A percentile compares a stretch with the other conserved stretches of the same genome.
Conservation (phyloP, 2,113 vertebrate genomes). For the Eurypyga helias region DNA sequence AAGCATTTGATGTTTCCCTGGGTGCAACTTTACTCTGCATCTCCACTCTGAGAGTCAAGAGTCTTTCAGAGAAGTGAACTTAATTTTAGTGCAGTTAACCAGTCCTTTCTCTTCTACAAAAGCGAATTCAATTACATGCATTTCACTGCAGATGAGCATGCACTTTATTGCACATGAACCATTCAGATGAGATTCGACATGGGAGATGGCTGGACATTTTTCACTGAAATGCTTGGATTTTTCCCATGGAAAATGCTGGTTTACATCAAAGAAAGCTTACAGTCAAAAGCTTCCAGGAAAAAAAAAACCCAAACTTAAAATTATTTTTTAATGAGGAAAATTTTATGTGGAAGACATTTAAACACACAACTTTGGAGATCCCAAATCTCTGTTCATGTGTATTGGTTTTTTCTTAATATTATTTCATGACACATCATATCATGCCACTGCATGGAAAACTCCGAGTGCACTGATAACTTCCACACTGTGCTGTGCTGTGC, state of each 20-base stretch:
- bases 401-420: background rate
- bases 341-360: background rate
- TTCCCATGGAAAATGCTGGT: background rate
- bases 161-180: background rate
- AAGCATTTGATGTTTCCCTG: background rate
- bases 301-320: background rate
- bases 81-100: background rate
- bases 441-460: rapidly evolving
- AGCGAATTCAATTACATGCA: background rate
- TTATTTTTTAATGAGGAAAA: background rate
- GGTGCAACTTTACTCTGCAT: background rate
- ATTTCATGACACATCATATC: background rate
- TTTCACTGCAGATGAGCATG: background rate
- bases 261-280: background rate
- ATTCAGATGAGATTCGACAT: background rate
- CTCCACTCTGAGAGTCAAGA: background rate
- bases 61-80: background rate
- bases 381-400: background rate
- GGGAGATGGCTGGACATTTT: background rate
- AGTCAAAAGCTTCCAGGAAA: background rate
- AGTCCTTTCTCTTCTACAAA: background rate
- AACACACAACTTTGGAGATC: background rate
- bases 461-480: rapidly evolving
- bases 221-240: background rate
- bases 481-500: background rate